Percentiles rank a stretch among this genome's conserved stretches.
Evolutionary conservation across 1,140 invertebrate species (phyloP).

Genomic region (Dreissena polymorpha): DNA sequence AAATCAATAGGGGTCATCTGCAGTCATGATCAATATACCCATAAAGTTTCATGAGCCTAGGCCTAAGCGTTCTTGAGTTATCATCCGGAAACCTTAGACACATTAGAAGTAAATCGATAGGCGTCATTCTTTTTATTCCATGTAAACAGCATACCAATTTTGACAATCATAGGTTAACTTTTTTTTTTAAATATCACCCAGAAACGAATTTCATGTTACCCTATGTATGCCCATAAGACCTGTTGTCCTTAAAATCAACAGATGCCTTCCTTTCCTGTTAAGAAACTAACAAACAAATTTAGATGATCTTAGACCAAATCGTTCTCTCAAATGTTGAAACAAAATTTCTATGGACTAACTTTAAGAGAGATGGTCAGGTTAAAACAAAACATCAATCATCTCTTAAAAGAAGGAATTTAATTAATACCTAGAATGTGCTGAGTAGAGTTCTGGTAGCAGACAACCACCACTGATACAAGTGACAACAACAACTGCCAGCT

Average conservation of each 20-base stretch:
- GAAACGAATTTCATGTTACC: too few species aligned
- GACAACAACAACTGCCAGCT: conserved; percentile 66
- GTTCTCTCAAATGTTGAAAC: not conserved
- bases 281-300: not conserved
- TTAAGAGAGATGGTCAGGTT: not conserved
- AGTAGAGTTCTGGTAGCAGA: conserved; percentile 57
- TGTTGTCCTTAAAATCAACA: not conserved
- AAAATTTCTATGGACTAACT: not conserved
- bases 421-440: conserved; percentile 57
- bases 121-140: too few species aligned
- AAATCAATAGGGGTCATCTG: too few species aligned
- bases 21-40: too few species aligned
- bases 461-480: conserved; percentile 59
- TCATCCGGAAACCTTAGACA: too few species aligned
- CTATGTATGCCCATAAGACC: too few species aligned
- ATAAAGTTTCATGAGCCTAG: too few species aligned
- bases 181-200: too few species aligned
- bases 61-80: too few species aligned
- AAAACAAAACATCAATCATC: not conserved
- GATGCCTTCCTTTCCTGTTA: not conserved
- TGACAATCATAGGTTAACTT: too few species aligned
- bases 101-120: too few species aligned
- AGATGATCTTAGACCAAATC: not conserved
- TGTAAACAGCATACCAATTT: too few species aligned
- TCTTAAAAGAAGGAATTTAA: not conserved